A percentile compares a stretch with the other conserved stretches of the same genome.
Conservation (phyloP, 2,888 invertebrate species). For the Rugalucina vietnamica region DNA sequence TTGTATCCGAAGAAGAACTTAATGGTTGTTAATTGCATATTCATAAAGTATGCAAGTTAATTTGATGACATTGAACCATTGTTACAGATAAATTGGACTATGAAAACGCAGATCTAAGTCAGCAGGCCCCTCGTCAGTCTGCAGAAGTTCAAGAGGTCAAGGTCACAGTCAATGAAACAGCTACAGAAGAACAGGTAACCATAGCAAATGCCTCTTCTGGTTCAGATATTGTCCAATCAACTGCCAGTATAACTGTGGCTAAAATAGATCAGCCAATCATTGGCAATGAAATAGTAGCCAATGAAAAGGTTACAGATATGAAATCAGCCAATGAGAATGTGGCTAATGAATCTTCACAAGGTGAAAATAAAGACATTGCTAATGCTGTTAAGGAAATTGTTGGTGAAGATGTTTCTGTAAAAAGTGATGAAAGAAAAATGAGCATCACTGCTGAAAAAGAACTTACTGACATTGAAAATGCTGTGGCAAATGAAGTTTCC, state of each 20-base stretch:
- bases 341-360: not conserved
- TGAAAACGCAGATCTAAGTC: slow-evolving; percentile 8
- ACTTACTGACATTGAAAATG: not conserved
- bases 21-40: no score
- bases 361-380: not conserved
- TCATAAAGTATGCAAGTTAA: no score
- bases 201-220: not conserved
- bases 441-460: not conserved
- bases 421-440: not conserved
- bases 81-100: not conserved
- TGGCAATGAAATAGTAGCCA: not conserved
- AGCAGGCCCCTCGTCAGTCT: not conserved
- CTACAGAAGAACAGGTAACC: slow-evolving; percentile 2
- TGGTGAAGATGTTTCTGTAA: slow-evolving; percentile 1
- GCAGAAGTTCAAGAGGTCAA: not conserved
- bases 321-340: not conserved
- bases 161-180: not conserved
- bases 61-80: no score
- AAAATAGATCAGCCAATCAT: not conserved
- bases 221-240: not conserved
- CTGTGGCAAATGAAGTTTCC: not conserved
- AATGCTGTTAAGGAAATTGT: slow-evolving; percentile 24
- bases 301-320: not conserved
- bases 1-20: no score
- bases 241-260: not conserved